phyloP scores from a whole-genome alignment of 2,113 vertebrate genomes.

The Tyto alba region DNA sequence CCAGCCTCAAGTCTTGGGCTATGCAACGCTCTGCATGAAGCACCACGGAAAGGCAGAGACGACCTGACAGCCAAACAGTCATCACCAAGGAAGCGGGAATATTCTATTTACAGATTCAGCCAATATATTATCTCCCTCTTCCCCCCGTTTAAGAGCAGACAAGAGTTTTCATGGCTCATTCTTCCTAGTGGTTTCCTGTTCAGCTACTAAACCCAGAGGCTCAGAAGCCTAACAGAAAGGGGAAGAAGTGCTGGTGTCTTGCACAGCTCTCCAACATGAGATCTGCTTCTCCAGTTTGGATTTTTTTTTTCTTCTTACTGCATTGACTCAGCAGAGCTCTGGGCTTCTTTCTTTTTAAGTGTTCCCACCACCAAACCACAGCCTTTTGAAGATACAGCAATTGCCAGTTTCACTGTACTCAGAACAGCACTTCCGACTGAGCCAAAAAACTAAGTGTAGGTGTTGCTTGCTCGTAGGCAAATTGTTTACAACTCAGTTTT shows the following conservation, averaged over 20 bases:
- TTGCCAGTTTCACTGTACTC: background rate
- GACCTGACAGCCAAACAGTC: background rate
- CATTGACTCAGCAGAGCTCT: constrained; percentile 21
- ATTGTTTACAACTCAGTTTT: background rate
- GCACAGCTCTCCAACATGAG: background rate
- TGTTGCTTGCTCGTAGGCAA: background rate
- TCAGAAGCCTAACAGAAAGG: background rate
- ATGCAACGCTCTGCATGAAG: background rate
- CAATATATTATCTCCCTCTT: background rate
- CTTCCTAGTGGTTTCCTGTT: constrained; percentile 1
- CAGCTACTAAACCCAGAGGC: background rate
- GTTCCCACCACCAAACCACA: constrained; percentile 16
- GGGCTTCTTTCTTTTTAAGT: background rate
- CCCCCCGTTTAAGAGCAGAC: background rate
- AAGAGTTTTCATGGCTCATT: background rate
- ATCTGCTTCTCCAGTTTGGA: background rate
- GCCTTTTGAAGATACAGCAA: background rate
- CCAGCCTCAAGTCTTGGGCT: background rate
- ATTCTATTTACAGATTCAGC: background rate
- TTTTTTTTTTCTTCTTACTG: background rate
- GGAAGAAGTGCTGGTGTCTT: background rate
- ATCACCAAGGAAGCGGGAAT: background rate
- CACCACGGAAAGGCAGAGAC: background rate
- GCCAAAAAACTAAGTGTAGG: background rate
- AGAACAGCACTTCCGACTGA: background rate